A percentile compares a stretch with the other conserved stretches of the same genome.
Conservation (phyloP, 2,888 invertebrate species). For the Apodemia hepburni region DNA sequence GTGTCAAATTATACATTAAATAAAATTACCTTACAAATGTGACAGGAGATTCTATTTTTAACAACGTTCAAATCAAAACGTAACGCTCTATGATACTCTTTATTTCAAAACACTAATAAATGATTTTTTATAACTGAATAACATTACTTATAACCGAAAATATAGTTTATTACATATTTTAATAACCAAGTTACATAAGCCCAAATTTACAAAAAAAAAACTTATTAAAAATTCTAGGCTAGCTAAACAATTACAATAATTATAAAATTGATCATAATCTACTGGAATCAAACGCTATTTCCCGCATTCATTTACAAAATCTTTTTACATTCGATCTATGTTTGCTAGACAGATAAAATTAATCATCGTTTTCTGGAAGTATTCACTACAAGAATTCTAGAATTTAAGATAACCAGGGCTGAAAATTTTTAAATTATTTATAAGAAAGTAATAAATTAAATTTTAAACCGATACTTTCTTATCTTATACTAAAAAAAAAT, state of each 20-base stretch:
- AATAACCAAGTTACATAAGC: neutral
- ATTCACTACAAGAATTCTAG: too few relatives aligned
- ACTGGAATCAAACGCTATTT: neutral
- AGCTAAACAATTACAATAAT: neutral
- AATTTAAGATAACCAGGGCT: too few relatives aligned
- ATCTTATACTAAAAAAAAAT: too few relatives aligned
- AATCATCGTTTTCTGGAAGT: too few relatives aligned
- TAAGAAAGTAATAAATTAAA: too few relatives aligned
- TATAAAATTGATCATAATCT: neutral
- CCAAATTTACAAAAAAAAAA: constrained; percentile 11
- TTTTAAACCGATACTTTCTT: too few relatives aligned
- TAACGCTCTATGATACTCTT: neutral
- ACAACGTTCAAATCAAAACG: neutral
- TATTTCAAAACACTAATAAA: neutral
- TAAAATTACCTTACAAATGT: neutral
- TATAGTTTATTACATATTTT: neutral
- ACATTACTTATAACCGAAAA: constrained; percentile 5
- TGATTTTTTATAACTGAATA: neutral
- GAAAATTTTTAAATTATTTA: too few relatives aligned
- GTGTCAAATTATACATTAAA: neutral
- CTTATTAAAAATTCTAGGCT: neutral
- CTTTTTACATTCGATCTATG: too few relatives aligned
- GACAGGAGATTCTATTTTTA: constrained; percentile 1
- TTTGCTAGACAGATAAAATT: too few relatives aligned
- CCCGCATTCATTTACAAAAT: neutral